These are phyloP conservation scores for Actenoides lindsayi DNA, from an alignment of 2,113 vertebrate genomes.

Conservation along the genomic window DNA sequence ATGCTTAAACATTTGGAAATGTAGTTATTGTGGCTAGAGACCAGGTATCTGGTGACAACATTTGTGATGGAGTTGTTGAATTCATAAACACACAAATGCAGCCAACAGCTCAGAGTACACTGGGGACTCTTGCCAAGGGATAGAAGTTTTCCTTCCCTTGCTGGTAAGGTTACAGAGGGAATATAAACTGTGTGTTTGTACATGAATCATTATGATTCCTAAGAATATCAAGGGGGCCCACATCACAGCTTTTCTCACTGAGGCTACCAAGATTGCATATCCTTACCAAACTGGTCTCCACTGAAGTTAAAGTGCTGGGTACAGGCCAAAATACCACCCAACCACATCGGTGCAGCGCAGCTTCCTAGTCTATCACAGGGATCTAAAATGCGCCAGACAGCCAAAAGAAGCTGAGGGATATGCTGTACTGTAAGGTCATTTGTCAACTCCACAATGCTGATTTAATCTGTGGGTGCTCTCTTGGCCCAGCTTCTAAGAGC, in stretches of 20 bases:
- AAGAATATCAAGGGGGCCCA: background rate
- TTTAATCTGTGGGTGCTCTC: background rate
- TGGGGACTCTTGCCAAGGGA: conserved; percentile 27
- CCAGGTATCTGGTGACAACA: conserved; percentile 54
- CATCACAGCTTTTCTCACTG: background rate
- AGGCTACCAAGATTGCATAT: background rate
- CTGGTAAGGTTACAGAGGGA: conserved; percentile 40
- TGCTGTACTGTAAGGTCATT: background rate
- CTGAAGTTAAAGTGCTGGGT: background rate
- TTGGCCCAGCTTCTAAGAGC: background rate
- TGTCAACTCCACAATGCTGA: background rate
- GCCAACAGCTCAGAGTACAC: conserved; percentile 37
- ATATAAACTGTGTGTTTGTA: conserved; percentile 11
- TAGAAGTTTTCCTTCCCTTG: conserved; percentile 38
- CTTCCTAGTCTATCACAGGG: background rate
- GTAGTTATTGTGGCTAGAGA: conserved; percentile 14
- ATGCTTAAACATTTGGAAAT: conserved; percentile 29
- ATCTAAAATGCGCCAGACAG: background rate
- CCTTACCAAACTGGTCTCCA: background rate
- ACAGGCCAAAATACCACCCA: background rate
- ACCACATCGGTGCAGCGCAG: background rate
- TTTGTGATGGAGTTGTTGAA: background rate
- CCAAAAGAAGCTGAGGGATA: background rate
- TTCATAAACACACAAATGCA: conserved; percentile 36
- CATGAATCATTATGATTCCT: conserved; percentile 20